Evolutionary conservation across 2,888 invertebrate genomes (phyloP).

Genomic region (Cataglyphis rosenhaueri): DNA sequence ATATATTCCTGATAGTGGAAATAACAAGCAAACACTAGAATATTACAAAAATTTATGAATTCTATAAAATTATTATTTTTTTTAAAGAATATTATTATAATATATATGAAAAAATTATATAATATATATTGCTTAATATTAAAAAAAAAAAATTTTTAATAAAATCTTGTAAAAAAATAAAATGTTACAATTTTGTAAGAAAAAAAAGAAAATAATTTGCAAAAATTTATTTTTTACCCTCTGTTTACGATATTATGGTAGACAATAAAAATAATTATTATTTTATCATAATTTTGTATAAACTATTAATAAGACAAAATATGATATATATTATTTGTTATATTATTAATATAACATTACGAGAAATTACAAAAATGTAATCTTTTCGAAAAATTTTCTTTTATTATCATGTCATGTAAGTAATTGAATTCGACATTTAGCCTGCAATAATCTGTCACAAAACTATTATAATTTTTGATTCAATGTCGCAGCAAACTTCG

Average conservation of each 20-base stretch:
- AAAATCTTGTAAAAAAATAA: background rate
- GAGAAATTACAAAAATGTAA: constrained; percentile 12
- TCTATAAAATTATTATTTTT: background rate
- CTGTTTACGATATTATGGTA: background rate
- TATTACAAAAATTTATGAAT: background rate
- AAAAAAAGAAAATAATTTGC: background rate
- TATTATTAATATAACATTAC: background rate
- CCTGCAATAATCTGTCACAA: background rate
- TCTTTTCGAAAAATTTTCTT: background rate
- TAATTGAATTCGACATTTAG: background rate
- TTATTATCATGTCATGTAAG: background rate
- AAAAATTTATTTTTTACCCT: background rate
- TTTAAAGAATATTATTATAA: background rate
- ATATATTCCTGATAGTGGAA: background rate
- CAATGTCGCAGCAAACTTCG: constrained; percentile 11
- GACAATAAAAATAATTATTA: background rate
- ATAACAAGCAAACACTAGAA: constrained; percentile 1
- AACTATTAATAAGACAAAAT: constrained; percentile 13
- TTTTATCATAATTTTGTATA: background rate
- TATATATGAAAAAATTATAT: background rate
- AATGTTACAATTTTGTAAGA: background rate
- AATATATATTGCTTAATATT: background rate
- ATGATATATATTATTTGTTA: background rate
- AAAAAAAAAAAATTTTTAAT: background rate
- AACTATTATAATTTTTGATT: constrained; percentile 20